A percentile compares a stretch with the other conserved stretches of the same genome.
These are phyloP conservation scores for Lasioglossum albipes DNA, from an alignment of 1,140 invertebrate genomes.

Conservation along the genomic window DNA sequence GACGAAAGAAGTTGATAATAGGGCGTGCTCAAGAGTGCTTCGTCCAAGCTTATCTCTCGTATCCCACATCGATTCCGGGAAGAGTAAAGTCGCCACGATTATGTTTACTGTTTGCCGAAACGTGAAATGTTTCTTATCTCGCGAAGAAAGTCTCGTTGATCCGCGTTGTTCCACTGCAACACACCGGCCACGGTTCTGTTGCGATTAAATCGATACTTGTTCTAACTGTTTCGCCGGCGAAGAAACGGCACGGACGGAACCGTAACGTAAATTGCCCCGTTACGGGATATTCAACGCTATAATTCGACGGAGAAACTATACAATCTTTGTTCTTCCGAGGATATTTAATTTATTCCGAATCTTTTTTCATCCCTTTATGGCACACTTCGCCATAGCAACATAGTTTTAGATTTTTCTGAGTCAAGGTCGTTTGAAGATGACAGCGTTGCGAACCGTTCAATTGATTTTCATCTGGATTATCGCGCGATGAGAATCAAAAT, in stretches of 20 bases:
- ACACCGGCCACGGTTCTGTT: neutral
- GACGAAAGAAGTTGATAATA: neutral
- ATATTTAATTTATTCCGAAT: no score
- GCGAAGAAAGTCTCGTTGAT: neutral
- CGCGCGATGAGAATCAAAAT: no score
- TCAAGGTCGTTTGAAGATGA: no score
- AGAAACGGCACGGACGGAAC: neutral
- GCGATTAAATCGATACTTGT: slow-evolving; percentile 3
- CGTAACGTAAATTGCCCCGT: neutral
- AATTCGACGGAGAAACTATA: neutral
- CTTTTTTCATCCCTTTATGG: no score
- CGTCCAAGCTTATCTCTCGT: neutral
- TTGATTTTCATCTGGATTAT: no score
- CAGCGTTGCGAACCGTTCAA: no score
- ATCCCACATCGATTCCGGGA: neutral
- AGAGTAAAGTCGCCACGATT: neutral
- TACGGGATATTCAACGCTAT: neutral
- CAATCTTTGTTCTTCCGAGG: neutral
- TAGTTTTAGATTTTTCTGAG: no score
- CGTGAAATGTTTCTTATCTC: slow-evolving; percentile 27
- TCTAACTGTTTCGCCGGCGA: neutral
- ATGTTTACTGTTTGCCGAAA: slow-evolving; percentile 16
- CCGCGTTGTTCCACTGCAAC: neutral
- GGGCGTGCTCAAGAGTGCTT: neutral
- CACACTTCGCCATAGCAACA: no score